These are phyloP conservation scores for Meganola albula DNA, from an alignment of 2,888 invertebrate genomes.

Conservation along the genomic window DNA sequence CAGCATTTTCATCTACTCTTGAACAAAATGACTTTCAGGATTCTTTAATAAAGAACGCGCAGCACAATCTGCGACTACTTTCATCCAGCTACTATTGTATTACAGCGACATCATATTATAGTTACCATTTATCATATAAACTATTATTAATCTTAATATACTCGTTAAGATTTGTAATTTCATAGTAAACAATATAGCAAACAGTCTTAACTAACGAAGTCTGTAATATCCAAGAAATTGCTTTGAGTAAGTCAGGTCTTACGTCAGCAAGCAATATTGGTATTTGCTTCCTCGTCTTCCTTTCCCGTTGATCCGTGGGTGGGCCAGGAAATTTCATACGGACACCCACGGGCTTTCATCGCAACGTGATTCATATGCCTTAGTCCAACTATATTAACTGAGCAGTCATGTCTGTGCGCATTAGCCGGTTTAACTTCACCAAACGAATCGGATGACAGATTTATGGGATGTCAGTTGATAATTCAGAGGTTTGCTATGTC, in stretches of 20 bases:
- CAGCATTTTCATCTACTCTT: too few relatives aligned
- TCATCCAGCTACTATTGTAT: too few relatives aligned
- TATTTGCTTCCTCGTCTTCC: conserved; percentile 35
- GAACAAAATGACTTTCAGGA: too few relatives aligned
- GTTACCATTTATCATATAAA: too few relatives aligned
- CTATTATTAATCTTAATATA: too few relatives aligned
- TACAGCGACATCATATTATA: too few relatives aligned
- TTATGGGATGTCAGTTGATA: conserved; percentile 29
- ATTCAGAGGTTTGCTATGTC: conserved; percentile 18
- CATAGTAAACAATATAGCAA: too few relatives aligned
- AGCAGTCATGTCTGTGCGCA: conserved; percentile 35
- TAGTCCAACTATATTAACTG: conserved; percentile 33
- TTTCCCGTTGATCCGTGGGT: conserved; percentile 49
- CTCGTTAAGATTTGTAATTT: too few relatives aligned
- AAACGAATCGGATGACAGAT: conserved; percentile 30
- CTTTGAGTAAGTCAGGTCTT: conserved; percentile 22
- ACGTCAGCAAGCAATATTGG: conserved; percentile 25
- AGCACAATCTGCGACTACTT: too few relatives aligned
- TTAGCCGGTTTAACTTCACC: conserved; percentile 38
- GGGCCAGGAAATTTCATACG: conserved; percentile 61
- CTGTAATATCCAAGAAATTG: conserved; percentile 6
- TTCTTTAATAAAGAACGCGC: too few relatives aligned
- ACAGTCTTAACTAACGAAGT: too few relatives aligned
- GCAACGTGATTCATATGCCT: conserved; percentile 58
- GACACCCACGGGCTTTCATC: conserved; percentile 69